These are phyloP conservation scores for Andrena fulva DNA, from an alignment of 2,888 invertebrate species.

Conservation along the genomic window DNA sequence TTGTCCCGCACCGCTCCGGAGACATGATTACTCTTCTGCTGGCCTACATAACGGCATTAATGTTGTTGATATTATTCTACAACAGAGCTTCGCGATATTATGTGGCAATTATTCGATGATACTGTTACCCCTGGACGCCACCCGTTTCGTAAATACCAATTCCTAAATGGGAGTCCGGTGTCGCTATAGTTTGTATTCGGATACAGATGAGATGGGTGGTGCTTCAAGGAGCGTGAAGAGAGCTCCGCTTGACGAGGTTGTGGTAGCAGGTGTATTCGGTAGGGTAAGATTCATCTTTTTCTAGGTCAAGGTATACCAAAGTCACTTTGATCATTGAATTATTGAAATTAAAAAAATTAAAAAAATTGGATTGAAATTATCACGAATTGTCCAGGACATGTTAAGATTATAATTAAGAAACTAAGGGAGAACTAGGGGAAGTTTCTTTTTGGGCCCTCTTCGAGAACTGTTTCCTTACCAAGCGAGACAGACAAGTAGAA, in stretches of 20 bases:
- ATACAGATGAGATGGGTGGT: too few species aligned
- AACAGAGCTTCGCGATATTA: constrained; percentile 9
- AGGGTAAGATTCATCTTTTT: too few species aligned
- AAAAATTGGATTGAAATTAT: too few species aligned
- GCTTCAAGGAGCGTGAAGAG: too few species aligned
- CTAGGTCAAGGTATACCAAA: too few species aligned
- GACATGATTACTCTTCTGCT: constrained; percentile 17
- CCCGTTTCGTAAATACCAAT: constrained; percentile 1
- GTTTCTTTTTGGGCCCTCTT: neutral
- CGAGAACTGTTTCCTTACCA: neutral
- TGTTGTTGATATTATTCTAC: constrained; percentile 12
- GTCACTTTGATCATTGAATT: too few species aligned
- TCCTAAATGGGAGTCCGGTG: neutral
- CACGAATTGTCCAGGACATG: too few species aligned
- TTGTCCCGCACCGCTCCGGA: neutral
- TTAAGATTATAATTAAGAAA: neutral
- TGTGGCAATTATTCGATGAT: constrained; percentile 3
- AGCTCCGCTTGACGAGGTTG: too few species aligned
- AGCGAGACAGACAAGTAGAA: neutral
- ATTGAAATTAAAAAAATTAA: too few species aligned
- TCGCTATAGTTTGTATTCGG: too few species aligned
- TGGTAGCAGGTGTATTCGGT: too few species aligned
- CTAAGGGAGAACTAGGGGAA: neutral
- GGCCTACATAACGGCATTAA: constrained; percentile 3
- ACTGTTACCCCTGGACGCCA: neutral